phyloP scores from a whole-genome alignment of 2,113 vertebrate species.

The Ochotona curzoniae region DNA sequence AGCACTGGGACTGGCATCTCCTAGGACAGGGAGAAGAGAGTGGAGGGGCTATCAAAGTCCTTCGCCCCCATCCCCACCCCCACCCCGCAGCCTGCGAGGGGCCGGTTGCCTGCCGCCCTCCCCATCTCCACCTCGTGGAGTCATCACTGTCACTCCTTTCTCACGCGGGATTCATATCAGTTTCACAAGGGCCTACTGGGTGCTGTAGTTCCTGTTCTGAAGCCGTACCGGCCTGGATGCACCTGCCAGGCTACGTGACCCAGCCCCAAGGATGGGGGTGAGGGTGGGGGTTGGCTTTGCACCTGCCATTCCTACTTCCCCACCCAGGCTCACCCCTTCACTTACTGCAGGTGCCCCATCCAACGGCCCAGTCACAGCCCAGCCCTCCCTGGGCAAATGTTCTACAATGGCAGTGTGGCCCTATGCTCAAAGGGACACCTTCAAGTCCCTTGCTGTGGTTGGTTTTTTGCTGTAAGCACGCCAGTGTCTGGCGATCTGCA shows the following conservation, averaged over 20 bases:
- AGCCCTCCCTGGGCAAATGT: not conserved
- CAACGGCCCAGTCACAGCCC: not conserved
- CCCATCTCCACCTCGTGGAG: not conserved
- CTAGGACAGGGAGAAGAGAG: slow-evolving; percentile 52
- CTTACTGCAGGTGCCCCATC: not conserved
- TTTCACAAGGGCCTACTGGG: not conserved
- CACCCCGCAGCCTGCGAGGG: not conserved
- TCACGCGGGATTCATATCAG: not conserved
- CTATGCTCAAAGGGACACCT: not conserved
- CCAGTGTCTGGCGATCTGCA: not conserved
- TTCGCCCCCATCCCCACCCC: not conserved
- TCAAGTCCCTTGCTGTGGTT: not conserved
- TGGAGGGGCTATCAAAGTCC: not conserved
- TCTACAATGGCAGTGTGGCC: not conserved
- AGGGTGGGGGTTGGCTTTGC: not conserved
- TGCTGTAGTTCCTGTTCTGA: not conserved
- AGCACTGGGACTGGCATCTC: slow-evolving; percentile 81
- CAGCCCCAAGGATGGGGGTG: not conserved
- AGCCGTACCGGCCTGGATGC: not conserved
- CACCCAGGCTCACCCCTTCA: not conserved
- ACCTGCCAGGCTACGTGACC: too few relatives aligned
- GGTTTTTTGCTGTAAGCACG: not conserved
- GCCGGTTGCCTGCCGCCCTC: not conserved
- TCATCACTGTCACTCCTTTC: too few relatives aligned
- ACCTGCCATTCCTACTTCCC: not conserved